phyloP scores from a whole-genome alignment of 1,140 invertebrate species.

The Nymphalis io region DNA sequence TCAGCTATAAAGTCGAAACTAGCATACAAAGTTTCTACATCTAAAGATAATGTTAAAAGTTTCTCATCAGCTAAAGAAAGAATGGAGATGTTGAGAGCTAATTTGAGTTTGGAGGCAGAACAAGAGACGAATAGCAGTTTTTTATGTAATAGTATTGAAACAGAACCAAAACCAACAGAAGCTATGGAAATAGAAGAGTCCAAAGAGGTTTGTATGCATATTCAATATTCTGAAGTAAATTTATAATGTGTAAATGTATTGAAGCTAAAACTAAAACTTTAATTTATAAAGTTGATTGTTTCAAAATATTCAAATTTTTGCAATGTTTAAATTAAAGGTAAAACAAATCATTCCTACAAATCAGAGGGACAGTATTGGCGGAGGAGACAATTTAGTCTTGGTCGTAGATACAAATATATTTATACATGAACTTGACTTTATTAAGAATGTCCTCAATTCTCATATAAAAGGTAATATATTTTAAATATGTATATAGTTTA shows the following conservation, averaged over 20 bases:
- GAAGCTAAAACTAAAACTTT: too few species aligned
- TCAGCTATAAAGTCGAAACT: conserved; percentile 72
- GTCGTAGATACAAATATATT: conserved; percentile 75
- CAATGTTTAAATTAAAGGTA: conserved; percentile 43
- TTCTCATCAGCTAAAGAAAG: conserved; percentile 55
- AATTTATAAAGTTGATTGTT: too few species aligned
- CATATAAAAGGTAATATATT: conserved; percentile 64
- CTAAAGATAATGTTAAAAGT: conserved; percentile 45
- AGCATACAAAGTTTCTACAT: conserved; percentile 50
- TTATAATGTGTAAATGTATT: too few species aligned
- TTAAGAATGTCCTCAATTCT: conserved; percentile 67
- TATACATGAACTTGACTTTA: conserved; percentile 69
- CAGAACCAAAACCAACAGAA: conserved; percentile 39
- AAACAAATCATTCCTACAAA: conserved; percentile 35
- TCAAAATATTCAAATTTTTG: background rate
- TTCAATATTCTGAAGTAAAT: background rate
- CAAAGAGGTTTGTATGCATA: conserved; percentile 52
- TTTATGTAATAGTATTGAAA: conserved; percentile 36
- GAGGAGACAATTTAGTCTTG: conserved; percentile 50
- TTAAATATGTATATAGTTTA: too few species aligned
- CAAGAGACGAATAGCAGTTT: conserved; percentile 41
- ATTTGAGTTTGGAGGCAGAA: conserved; percentile 47
- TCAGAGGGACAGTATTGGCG: conserved; percentile 26
- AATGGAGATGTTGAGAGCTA: conserved; percentile 50
- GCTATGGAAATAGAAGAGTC: conserved; percentile 64